Conservation (phyloP, 2,797 vertebrate species). For the Sarcophilus harrisii region DNA sequence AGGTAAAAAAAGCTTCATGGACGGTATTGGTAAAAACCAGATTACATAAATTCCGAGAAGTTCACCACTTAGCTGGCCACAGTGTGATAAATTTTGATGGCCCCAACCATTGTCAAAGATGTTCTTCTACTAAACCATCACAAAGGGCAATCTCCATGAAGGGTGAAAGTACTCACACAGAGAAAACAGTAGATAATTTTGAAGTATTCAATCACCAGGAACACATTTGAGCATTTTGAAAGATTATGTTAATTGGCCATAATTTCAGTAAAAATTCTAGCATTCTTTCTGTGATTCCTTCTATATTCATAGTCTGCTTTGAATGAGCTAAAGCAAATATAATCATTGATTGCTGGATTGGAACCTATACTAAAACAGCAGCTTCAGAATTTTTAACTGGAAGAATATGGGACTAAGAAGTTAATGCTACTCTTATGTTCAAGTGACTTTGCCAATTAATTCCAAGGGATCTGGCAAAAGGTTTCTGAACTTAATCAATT, state of each 20-base stretch:
- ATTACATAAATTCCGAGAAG: background rate
- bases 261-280: background rate
- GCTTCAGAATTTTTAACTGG: background rate
- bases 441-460: background rate
- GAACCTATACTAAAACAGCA: accelerated
- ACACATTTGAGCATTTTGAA: background rate
- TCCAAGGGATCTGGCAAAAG: constrained; percentile 57
- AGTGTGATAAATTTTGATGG: background rate
- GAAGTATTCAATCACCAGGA: constrained; percentile 12
- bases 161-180: background rate
- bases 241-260: background rate
- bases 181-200: background rate
- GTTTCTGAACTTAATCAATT: constrained; percentile 53
- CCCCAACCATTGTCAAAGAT: background rate
- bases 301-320: background rate
- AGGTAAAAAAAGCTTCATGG: background rate
- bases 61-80: background rate
- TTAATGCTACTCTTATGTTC: constrained; percentile 42
- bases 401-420: background rate
- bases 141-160: background rate
- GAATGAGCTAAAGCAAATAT: background rate
- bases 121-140: background rate
- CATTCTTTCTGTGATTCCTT: background rate
- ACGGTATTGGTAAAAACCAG: background rate
- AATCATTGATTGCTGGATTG: accelerated